Conservation (phyloP, 1,140 invertebrate genomes). For the Armadillidium nasatum region DNA sequence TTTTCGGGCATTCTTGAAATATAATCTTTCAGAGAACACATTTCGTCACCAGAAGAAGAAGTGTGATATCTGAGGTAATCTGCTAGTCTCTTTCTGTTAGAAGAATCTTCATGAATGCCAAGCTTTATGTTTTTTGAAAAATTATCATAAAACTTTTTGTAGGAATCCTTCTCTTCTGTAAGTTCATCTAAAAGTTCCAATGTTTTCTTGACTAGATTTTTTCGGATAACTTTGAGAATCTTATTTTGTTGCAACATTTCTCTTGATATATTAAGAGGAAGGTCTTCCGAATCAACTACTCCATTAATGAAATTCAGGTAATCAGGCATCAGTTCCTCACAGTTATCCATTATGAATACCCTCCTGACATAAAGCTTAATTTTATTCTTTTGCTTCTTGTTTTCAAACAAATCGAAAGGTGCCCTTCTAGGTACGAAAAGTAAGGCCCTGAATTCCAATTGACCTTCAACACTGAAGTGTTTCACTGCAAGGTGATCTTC, state of each 20-base stretch:
- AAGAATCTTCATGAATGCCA: conserved; percentile 93
- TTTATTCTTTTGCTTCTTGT: conserved; percentile 96
- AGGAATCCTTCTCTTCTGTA: conserved; percentile 91
- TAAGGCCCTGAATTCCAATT: conserved; percentile 92
- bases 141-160: conserved; percentile 97
- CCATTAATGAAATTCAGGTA: conserved; percentile 95
- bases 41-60: conserved; percentile 87
- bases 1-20: conserved; percentile 95
- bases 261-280: conserved; percentile 96
- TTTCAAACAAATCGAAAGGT: conserved; percentile 96
- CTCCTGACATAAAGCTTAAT: conserved; percentile 74
- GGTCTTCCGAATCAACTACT: conserved; percentile 95
- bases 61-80: conserved; percentile 89
- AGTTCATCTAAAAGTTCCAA: conserved; percentile 93
- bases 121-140: conserved; percentile 97
- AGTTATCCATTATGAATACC: conserved; percentile 98
- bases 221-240: conserved; percentile 94
- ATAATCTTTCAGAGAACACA: conserved; percentile 88
- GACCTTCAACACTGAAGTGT: conserved; percentile 97
- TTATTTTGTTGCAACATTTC: conserved; percentile 99
- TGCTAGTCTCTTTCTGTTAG: conserved; percentile 86
- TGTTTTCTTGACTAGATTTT: conserved; percentile 97
- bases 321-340: conserved; percentile 95
- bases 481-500: conserved; percentile 98
- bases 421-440: conserved; percentile 90